Evolutionary conservation across 2,888 invertebrate genomes (phyloP).

Genomic region (Volucella bombylans): DNA sequence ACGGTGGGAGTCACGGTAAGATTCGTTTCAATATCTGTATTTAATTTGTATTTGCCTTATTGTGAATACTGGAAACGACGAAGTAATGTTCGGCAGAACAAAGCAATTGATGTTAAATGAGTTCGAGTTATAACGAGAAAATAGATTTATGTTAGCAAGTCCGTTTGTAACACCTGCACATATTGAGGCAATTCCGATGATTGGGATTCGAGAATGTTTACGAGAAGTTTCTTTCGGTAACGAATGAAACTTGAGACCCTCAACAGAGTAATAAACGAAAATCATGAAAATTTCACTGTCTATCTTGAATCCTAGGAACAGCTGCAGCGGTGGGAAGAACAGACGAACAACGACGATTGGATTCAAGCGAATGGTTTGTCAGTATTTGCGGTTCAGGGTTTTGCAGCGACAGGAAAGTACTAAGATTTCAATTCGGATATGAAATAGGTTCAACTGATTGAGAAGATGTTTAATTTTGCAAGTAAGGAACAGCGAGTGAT

Average conservation of each 20-base stretch:
- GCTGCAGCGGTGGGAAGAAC: background rate
- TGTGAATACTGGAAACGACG: background rate
- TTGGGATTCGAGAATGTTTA: background rate
- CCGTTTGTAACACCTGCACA: too few species aligned
- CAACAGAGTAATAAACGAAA: background rate
- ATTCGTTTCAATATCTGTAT: too few species aligned
- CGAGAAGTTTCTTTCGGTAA: background rate
- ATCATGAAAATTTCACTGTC: background rate
- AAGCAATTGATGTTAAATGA: too few species aligned
- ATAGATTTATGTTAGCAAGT: too few species aligned
- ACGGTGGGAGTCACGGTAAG: too few species aligned
- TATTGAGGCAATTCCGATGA: too few species aligned
- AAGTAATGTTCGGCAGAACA: accelerated
- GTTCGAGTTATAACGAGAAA: too few species aligned
- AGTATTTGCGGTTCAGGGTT: background rate
- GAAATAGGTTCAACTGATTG: background rate
- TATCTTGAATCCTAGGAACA: background rate
- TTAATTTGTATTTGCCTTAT: background rate
- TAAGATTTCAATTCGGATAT: too few species aligned
- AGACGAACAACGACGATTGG: background rate
- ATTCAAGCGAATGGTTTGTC: background rate
- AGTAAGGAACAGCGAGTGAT: too few species aligned
- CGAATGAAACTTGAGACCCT: background rate
- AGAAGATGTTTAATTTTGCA: background rate
- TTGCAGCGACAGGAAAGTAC: background rate